These are phyloP conservation scores for Microtus oregoni DNA, from an alignment of 2,113 vertebrate species.

Conservation along the genomic window DNA sequence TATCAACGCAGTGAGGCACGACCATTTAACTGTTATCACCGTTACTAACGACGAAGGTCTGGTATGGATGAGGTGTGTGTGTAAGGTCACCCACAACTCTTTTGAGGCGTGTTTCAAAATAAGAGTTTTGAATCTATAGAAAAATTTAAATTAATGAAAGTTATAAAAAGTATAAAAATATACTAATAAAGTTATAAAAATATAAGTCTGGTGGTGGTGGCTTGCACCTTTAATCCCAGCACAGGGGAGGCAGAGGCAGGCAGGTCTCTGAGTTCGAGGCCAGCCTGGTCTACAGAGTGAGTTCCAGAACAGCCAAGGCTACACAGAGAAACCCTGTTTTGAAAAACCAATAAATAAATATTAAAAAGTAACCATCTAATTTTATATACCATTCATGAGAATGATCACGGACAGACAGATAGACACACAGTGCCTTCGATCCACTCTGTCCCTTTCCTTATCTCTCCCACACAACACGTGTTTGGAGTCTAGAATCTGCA, in stretches of 20 bases:
- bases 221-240: background rate
- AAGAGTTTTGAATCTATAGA: background rate
- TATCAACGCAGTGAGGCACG: slow-evolving; percentile 78
- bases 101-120: background rate
- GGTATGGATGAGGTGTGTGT: background rate
- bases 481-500: background rate
- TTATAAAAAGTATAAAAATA: background rate
- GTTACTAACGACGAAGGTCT: background rate
- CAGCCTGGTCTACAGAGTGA: background rate
- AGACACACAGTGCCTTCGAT: background rate
- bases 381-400: background rate
- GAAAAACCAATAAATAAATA: background rate
- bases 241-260: background rate
- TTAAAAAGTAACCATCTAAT: background rate
- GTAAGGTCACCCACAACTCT: background rate
- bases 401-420: background rate
- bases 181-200: background rate
- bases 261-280: background rate
- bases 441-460: background rate
- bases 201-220: background rate
- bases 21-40: background rate
- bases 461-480: background rate
- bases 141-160: background rate
- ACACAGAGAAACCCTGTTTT: background rate
- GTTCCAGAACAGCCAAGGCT: background rate